phyloP scores from a whole-genome alignment of 2,113 vertebrate species.

The Podiceps cristatus region DNA sequence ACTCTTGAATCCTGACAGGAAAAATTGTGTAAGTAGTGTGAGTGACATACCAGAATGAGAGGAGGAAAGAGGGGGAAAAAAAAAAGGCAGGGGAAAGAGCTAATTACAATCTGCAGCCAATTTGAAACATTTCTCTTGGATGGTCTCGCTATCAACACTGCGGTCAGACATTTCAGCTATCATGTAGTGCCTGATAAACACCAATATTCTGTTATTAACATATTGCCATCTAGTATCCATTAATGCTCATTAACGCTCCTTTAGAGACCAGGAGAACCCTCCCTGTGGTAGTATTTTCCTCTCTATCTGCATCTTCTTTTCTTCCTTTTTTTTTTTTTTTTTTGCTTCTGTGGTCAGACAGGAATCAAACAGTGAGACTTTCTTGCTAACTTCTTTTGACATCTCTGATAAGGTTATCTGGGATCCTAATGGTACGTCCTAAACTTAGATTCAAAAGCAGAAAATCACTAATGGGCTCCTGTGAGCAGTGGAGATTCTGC shows the following conservation, averaged over 20 bases:
- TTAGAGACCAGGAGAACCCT: neutral
- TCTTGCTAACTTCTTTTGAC: neutral
- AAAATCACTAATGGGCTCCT: constrained; percentile 42
- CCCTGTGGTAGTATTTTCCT: neutral
- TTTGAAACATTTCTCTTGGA: neutral
- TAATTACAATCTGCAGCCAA: neutral
- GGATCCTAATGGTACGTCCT: neutral
- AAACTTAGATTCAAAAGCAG: constrained; percentile 6
- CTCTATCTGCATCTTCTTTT: neutral
- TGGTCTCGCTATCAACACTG: neutral
- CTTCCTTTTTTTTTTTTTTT: neutral
- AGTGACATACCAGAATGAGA: neutral
- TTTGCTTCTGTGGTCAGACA: neutral
- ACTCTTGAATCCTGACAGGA: neutral
- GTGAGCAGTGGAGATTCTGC: neutral
- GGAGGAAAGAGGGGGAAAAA: neutral
- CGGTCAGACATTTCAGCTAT: neutral
- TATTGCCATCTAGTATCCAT: neutral
- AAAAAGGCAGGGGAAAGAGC: neutral
- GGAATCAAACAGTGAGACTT: neutral
- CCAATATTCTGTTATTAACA: neutral
- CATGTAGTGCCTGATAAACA: neutral
- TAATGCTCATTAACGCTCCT: neutral
- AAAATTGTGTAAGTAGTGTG: neutral
- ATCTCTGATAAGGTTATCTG: neutral